Base-by-base conservation (phyloP, 2,113 vertebrate species). In the Cyphomyrus discorhynchus region DNA sequence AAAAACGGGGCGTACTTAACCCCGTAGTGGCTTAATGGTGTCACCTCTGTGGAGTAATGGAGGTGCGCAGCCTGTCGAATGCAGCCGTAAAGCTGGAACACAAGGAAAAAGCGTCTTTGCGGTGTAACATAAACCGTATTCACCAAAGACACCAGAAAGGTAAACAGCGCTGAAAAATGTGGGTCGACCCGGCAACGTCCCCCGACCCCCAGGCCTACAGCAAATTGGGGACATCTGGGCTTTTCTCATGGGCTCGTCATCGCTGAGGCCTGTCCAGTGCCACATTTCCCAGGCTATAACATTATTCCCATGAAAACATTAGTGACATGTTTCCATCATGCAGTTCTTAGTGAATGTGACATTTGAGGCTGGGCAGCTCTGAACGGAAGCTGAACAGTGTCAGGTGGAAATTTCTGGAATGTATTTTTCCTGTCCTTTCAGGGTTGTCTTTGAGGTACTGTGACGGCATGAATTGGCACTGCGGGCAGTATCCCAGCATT, bases 51-150 rank as follows among this genome's bases (percentile, higher is more conserved):
- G n/a, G 42, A 3, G 42, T 24, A 10, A 85, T 11, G 10, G 84
- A 86, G 47, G 39, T 0, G 19, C 42, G 4, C 24, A 4, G 39
- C 49, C 27, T 86, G 11, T 52, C 24, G 27, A 3, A 27, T 17
- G 84, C 85, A 1, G 47, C 24, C 21, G 7, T n/a, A 24, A 47
- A 15, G 85, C 13, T 2, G 17, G 21, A 24, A 88, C 5, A 45
- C 31, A 11, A 21, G 31, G 39, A 88, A 50, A 24, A 62, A 31
- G 53, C 5, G 19, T 6, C 46, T 15, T 31, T 83, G 24, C 62
- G 39, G 58, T 58, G 58, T 50, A 89, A 56, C 90, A 89, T 58
- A 42, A 88, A 88, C 45, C 31, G 46, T 90, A 66, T 50, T 19
- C 85, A 85, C 89, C 66, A 86, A 42, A 89, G 13, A 27, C 58